Base-by-base conservation (phyloP, 2,888 invertebrate genomes). In the Cosmia pyralina region DNA sequence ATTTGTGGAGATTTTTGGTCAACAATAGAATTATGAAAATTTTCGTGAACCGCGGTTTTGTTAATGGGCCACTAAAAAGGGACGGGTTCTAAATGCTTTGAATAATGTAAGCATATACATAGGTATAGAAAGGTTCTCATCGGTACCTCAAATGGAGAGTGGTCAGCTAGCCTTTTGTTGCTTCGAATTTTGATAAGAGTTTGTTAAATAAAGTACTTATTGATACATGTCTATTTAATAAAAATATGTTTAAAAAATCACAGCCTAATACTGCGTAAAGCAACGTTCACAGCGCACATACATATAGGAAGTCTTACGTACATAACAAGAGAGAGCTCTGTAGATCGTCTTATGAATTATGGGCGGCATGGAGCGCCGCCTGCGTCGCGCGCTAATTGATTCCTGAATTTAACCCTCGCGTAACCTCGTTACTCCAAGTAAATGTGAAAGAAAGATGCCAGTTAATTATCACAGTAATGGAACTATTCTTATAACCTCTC, bases 41-140 rank as follows among this genome's bases (percentile, higher is more conserved):
- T 89, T 85, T 89, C 84, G 87, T 88, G 82, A 87, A 79, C 84
- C 79, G 86, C 81, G 89, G 90, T 90, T 90, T 89, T 87, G 86
- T 86, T 88, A 90, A 90, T 88, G 89, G 90, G 78, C 86, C 87
- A 87, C 89, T 88, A 88, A 89, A 91, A 93, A 92, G 92, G 93
- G 92, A 89, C 89, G 86, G 87, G 83, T 86, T 90, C 88, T 94
- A 93, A 94, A 93, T 93, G 91, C 91, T 91, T 89, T 93, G 90
- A 93, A 94, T 92, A 91, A 93, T 91, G 89, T 90, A 89, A 83
- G 85, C 86, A 84, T 89, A 60, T 69, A 58, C 22, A 53, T 67
- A 57, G 17, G 50, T 76, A 87, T 85, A 85, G 78, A 83, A 84
- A 85, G 79, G 83, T 88, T 88, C 89, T 88, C 88, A 90, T 90